phyloP scores from a whole-genome alignment of 2,888 invertebrate genomes.

The Cataglyphis livida region DNA sequence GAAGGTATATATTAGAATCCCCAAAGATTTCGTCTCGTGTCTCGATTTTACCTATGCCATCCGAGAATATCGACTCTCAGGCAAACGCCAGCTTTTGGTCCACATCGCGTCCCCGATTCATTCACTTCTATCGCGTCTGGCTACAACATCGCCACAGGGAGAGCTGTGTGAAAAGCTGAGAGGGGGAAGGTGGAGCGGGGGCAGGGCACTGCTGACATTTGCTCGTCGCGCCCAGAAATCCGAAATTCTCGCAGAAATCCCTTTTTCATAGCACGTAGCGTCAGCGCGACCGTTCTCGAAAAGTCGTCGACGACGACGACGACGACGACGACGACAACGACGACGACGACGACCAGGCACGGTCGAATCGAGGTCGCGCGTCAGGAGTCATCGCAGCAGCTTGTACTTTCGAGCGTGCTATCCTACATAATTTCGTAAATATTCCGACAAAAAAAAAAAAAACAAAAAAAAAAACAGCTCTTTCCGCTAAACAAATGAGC shows the following conservation, averaged over 20 bases:
- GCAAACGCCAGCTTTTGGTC: slow-evolving; percentile 46
- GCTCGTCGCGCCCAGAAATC: slow-evolving; percentile 72
- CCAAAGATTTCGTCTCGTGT: slow-evolving; percentile 39
- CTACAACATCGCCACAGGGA: slow-evolving; percentile 45
- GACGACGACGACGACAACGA: slow-evolving; percentile 51
- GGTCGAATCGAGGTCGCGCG: slow-evolving; percentile 69
- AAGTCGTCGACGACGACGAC: slow-evolving; percentile 61
- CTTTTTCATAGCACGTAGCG: slow-evolving; percentile 74
- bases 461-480: slow-evolving; percentile 28
- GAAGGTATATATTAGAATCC: slow-evolving; percentile 31
- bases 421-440: slow-evolving; percentile 38
- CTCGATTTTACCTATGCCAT: slow-evolving; percentile 48
- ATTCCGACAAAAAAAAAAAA: slow-evolving; percentile 37
- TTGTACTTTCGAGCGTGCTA: slow-evolving; percentile 69
- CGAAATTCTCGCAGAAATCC: slow-evolving; percentile 72
- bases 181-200: slow-evolving; percentile 20
- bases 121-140: slow-evolving; percentile 31
- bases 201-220: slow-evolving; percentile 64
- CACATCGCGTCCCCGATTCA: slow-evolving; percentile 48
- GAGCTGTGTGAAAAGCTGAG: slow-evolving; percentile 28
- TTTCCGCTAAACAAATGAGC: slow-evolving; percentile 46
- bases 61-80: slow-evolving; percentile 53
- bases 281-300: slow-evolving; percentile 59
- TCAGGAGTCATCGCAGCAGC: slow-evolving; percentile 61
- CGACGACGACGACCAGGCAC: slow-evolving; percentile 59